These are phyloP conservation scores for Venustaconcha ellipsiformis DNA, from an alignment of 1,140 invertebrate species.

Conservation along the genomic window DNA sequence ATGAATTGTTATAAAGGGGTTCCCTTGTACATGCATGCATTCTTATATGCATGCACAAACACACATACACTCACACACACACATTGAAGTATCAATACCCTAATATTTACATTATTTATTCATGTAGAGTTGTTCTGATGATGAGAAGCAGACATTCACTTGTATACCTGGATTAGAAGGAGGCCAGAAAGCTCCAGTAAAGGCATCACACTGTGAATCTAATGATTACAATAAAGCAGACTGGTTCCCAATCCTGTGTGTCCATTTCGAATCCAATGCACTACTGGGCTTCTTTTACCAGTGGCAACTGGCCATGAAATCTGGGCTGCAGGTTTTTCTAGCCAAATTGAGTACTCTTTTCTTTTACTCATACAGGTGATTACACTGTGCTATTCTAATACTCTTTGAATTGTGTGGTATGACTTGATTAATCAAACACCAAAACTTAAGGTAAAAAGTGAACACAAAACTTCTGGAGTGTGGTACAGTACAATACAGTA, in stretches of 20 bases:
- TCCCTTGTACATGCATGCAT: too few species aligned
- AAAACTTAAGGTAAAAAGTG: too few species aligned
- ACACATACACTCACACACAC: too few species aligned
- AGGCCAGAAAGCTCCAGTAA: conserved; percentile 22
- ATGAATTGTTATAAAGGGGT: too few species aligned
- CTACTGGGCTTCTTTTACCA: conserved; percentile 45
- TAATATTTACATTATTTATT: not conserved
- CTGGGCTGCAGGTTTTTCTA: conserved; percentile 11
- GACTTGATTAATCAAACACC: too few species aligned
- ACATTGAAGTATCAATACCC: too few species aligned
- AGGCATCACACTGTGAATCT: conserved; percentile 38
- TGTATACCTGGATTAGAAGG: conserved; percentile 45
- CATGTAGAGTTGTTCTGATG: conserved; percentile 39
- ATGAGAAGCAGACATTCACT: conserved; percentile 35
- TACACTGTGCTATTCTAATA: too few species aligned
- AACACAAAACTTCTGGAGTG: too few species aligned
- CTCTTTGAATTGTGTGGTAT: too few species aligned
- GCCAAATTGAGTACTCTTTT: conserved; percentile 6
- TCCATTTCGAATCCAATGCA: conserved; percentile 48
- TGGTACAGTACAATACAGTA: too few species aligned
- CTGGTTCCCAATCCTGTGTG: conserved; percentile 55
- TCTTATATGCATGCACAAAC: too few species aligned
- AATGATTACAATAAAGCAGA: conserved; percentile 38
- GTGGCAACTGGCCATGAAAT: conserved; percentile 20
- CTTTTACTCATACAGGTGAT: conserved; percentile 23